These are phyloP conservation scores for Orthosia gracilis DNA, from an alignment of 2,888 invertebrate genomes.

Conservation along the genomic window DNA sequence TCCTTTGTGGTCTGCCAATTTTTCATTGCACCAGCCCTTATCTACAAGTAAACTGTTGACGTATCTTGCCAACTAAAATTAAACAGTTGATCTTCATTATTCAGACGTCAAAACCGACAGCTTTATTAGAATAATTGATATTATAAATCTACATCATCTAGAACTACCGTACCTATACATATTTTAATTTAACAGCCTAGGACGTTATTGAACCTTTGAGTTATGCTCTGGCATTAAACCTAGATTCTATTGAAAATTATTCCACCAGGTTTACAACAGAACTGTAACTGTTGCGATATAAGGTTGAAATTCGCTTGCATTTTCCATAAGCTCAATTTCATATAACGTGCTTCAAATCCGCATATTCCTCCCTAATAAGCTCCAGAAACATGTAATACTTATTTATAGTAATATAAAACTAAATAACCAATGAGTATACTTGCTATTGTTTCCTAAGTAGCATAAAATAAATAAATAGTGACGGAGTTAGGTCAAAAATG, in stretches of 20 bases:
- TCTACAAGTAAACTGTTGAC: background rate
- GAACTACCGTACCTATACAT: background rate
- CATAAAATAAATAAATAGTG: conserved; percentile 42
- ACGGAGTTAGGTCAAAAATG: conserved; percentile 30
- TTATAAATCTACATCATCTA: background rate
- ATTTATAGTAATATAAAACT: conserved; percentile 56
- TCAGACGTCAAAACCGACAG: background rate
- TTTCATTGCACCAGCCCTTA: no score
- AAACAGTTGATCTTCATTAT: background rate
- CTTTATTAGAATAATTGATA: background rate
- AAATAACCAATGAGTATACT: conserved; percentile 45
- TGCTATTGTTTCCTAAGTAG: conserved; percentile 49
- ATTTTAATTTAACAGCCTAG: conserved; percentile 9
- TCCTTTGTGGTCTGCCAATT: no score
- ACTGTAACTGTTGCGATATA: fast-evolving
- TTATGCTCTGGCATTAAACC: conserved; percentile 13
- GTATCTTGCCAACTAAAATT: background rate
- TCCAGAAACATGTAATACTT: conserved; percentile 32
- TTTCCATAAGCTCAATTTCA: background rate
- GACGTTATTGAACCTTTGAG: conserved; percentile 1
- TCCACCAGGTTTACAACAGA: background rate
- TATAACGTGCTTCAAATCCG: background rate
- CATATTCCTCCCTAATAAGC: conserved; percentile 51
- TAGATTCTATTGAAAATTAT: conserved; percentile 1
- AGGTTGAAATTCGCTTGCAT: conserved; percentile 10